Percentiles rank a stretch among this genome's conserved stretches.
Conservation (phyloP, 2,888 invertebrate genomes). For the Scelioninae gen. 1 region DNA sequence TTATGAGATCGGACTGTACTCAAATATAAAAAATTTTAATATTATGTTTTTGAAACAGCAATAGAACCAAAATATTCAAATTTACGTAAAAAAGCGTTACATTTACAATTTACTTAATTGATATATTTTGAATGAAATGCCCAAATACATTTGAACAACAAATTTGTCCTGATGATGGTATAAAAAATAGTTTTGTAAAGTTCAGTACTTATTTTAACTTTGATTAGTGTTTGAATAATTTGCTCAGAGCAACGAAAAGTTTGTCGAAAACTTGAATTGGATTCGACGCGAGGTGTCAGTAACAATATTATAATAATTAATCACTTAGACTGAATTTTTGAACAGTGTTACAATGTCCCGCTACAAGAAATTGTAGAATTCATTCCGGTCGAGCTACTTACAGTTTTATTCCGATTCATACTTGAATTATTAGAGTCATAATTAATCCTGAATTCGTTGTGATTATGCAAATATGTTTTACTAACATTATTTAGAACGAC, state of each 20-base stretch:
- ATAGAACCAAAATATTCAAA: too few relatives aligned
- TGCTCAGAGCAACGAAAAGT: slow-evolving; percentile 4
- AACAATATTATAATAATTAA: slow-evolving; percentile 5
- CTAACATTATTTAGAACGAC: slow-evolving; percentile 26
- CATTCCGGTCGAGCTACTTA: not conserved
- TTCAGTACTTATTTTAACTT: not conserved
- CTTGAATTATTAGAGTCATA: slow-evolving; percentile 23
- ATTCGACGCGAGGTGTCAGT: not conserved
- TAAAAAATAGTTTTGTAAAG: not conserved
- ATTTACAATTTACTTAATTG: too few relatives aligned
- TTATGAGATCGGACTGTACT: too few relatives aligned
- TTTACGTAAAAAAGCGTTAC: too few relatives aligned
- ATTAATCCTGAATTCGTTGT: slow-evolving; percentile 26
- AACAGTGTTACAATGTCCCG: too few relatives aligned
- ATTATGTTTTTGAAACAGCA: too few relatives aligned
- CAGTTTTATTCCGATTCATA: slow-evolving; percentile 20
- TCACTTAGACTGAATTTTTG: not conserved
- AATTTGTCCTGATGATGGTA: too few relatives aligned
- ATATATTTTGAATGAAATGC: too few relatives aligned
- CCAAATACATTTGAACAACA: too few relatives aligned
- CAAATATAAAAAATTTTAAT: too few relatives aligned
- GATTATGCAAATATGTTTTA: slow-evolving; percentile 26
- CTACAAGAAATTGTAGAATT: too few relatives aligned
- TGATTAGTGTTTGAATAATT: not conserved
- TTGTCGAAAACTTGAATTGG: not conserved